A percentile compares a stretch with the other conserved stretches of the same genome.
phyloP scores from a whole-genome alignment of 2,888 invertebrate species.

The Athalia cordata region DNA sequence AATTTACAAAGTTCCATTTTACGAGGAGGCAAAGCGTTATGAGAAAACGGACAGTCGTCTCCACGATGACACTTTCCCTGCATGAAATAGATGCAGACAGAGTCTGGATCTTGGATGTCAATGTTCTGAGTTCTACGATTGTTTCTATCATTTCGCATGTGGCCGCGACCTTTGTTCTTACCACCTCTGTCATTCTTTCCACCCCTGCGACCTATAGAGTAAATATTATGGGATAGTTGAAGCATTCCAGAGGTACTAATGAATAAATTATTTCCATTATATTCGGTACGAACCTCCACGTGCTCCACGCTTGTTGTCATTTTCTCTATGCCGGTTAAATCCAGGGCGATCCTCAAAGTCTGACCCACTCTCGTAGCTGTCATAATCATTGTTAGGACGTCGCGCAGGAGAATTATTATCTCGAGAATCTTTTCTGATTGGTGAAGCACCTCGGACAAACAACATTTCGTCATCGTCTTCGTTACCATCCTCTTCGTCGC shows the following conservation, averaged over 20 bases:
- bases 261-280: conserved; percentile 50
- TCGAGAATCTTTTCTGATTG: conserved; percentile 71
- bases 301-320: conserved; percentile 73
- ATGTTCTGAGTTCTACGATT: conserved; percentile 75
- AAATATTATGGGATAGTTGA: conserved; percentile 44
- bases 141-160: conserved; percentile 68
- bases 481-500: conserved; percentile 73
- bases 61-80: conserved; percentile 92
- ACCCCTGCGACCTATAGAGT: conserved; percentile 74
- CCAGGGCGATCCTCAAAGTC: conserved; percentile 74
- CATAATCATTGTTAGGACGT: conserved; percentile 55
- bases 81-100: conserved; percentile 89
- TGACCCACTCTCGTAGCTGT: conserved; percentile 75
- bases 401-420: conserved; percentile 62
- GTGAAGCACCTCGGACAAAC: conserved; percentile 86
- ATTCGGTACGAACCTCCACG: conserved; percentile 70
- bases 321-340: conserved; percentile 66
- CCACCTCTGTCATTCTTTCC: conserved; percentile 73
- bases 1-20: conserved; percentile 97
- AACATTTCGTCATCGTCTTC: conserved; percentile 87
- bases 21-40: conserved; percentile 86
- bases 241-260: conserved; percentile 45
- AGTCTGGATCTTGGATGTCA: conserved; percentile 80
- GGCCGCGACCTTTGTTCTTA: conserved; percentile 73
- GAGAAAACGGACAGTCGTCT: conserved; percentile 90